phyloP scores from a whole-genome alignment of 53 echinoderm and acorn worm species.

The Stichopus horrens region DNA sequence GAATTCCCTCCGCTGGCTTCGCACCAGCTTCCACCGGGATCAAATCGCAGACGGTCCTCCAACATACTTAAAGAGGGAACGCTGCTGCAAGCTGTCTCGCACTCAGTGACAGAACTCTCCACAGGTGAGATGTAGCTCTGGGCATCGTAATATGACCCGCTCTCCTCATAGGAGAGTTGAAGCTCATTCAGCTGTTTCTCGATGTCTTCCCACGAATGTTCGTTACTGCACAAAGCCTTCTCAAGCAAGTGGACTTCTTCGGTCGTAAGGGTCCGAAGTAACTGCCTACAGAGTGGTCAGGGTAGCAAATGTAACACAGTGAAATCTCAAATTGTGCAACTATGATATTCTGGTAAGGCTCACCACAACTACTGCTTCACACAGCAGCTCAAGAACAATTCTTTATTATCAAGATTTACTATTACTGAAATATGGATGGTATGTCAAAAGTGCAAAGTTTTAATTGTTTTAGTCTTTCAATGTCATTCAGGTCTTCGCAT shows the following conservation, averaged over 20 bases:
- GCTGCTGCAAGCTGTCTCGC: constrained; percentile 77
- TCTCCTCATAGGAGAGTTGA: constrained; percentile 59
- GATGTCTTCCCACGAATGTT: constrained; percentile 86
- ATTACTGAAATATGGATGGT: too few relatives aligned
- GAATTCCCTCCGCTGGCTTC: constrained; percentile 4
- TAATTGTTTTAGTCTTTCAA: too few relatives aligned
- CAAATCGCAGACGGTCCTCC: constrained; percentile 54
- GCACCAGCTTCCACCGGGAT: constrained; percentile 22
- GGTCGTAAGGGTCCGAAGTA: constrained; percentile 75
- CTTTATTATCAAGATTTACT: too few relatives aligned
- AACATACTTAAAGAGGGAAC: constrained; percentile 62
- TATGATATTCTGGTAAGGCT: too few relatives aligned
- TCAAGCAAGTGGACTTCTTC: constrained; percentile 86
- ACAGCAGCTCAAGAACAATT: too few relatives aligned
- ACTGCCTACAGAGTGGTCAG: constrained; percentile 62
- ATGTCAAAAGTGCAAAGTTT: too few relatives aligned
- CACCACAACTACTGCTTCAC: too few relatives aligned
- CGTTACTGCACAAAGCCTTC: constrained; percentile 85
- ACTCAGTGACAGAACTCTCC: constrained; percentile 79
- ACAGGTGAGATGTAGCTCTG: constrained; percentile 72
- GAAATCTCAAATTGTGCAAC: too few relatives aligned
- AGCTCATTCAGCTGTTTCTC: constrained; percentile 75
- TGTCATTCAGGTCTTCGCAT: too few relatives aligned
- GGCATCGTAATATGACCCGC: constrained; percentile 40
- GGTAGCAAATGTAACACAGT: too few relatives aligned